phyloP scores from a whole-genome alignment of 2,113 vertebrate genomes.

The Syrmaticus mikado region DNA sequence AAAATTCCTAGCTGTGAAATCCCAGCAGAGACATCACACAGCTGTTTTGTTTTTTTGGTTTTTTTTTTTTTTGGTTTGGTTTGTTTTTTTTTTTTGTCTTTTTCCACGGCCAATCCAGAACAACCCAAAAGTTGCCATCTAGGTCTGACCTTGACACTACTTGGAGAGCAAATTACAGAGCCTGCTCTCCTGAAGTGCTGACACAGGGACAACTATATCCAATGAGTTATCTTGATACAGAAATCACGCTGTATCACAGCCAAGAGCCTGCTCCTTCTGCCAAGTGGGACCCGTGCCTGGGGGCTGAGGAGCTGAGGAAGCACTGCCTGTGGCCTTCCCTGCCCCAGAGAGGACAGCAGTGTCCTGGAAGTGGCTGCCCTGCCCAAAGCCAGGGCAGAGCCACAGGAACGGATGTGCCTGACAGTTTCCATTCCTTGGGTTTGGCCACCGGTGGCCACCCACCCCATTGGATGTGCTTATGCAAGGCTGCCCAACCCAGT shows the following conservation, averaged over 20 bases:
- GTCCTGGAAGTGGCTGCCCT: not conserved
- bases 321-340: not conserved
- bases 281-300: not conserved
- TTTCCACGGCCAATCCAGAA: not conserved
- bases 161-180: not conserved
- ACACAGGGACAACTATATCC: slow-evolving; percentile 27
- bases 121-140: slow-evolving; percentile 1
- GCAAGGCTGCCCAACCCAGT: not conserved
- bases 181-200: slow-evolving; percentile 38
- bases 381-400: not conserved
- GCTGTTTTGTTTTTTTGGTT: not conserved
- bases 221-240: slow-evolving; percentile 41
- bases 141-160: slow-evolving; percentile 45
- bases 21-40: not conserved
- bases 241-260: slow-evolving; percentile 4
- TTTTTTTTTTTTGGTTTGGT: no score
- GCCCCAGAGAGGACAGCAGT: not conserved
- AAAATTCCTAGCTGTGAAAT: slow-evolving; percentile 46
- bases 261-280: slow-evolving; percentile 24
- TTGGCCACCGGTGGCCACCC: not conserved
- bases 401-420: no score
- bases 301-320: not conserved
- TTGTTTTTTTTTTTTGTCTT: not conserved
- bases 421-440: fast-evolving
- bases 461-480: fast-evolving